Evolutionary conservation across 2,113 vertebrate species (phyloP), one percentile per base, ranked within the genome.

Genomic region (Paralichthys olivaceus): DNA sequence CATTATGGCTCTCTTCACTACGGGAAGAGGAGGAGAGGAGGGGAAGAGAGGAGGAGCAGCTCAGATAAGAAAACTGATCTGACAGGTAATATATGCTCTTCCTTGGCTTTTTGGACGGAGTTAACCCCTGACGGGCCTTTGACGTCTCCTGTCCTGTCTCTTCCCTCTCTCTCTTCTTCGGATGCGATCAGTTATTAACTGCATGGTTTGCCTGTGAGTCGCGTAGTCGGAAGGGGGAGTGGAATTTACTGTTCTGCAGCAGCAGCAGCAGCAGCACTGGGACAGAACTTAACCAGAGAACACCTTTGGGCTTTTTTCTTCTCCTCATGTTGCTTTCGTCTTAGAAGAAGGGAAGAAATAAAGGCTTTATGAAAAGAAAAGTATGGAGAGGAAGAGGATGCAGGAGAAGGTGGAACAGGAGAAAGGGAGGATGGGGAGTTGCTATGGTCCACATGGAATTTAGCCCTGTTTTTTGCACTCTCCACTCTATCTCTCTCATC

Each of bases 1-100:
- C 96, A 96, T 92, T 95, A 92, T 93, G 92, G 95, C 94, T 95
- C 93, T 94, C 93, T 91, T 94, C 90, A 87, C 84, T 94, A 91
- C 92, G 91, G 92, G 92, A 94, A 92, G 89, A 77, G 91, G 92
- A 93, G 91, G 89, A 81, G 93, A 86, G 88, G 77, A 77, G 84
- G 80, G 80, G 75, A 85, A 72, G 84, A 88, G 86, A 89, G 90
- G 91, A 93, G 87, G 78, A 87, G 77, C 84, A 72, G 83, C 75
- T 86, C 92, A 93, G 94, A 93, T 91, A 92, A 89, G 90, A 94
- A 49, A 87, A 92, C 93, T 94, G 93, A 94, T 85, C 93, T 93
- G 90, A 94, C 95, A 97, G 96, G 96, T 97, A 97, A 97, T 77
- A 94, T 90, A 94, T 89, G 88, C 85, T 89, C 88, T 90, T 87